Base-by-base conservation (phyloP, 2,888 invertebrate species). In the Hecatera dysodea region DNA sequence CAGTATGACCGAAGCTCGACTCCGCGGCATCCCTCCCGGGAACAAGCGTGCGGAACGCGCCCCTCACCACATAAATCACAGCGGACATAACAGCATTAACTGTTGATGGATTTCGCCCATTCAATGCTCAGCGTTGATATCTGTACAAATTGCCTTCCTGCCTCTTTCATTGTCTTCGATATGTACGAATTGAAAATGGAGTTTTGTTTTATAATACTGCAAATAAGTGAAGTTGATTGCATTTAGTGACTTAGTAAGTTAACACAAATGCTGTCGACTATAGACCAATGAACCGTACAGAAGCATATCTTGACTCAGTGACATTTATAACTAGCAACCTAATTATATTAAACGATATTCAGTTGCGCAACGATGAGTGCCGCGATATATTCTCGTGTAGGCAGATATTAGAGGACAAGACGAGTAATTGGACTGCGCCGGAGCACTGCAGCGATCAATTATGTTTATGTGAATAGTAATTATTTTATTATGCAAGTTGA, bases 51-150 rank as follows among this genome's bases (percentile, higher is more conserved):
- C 74, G 83, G 88, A 88, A 86, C 86, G 87, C 87, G 83, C 89
- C 89, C 89, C 81, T 84, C 85, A 78, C 75, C 80, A 84, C 88
- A 93, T 94, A 93, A 93, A 95, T 94, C 93, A 94, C 90, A 68
- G 66, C 83, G 69, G 82, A 87, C 86, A 82, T 87, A 88, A 89
- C 89, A 90, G 82, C 89, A 89, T 90, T 90, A 89, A 89, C 87
- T 80, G 87, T 85, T 91, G 92, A 93, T 92, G 88, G 90, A 90
- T 90, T 90, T 88, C 79, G 85, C 85, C 85, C 83, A 87, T 86
- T 89, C 86, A 87, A 86, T 82, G 83, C 83, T 84, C 76, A 80
- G 79, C 81, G 79, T 85, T 84, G 86, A 88, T 86, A 83, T 85
- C 75, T 72, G 61, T 75, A 85, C 76, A 78, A 77, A 82, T 83